Evolutionary conservation across 2,113 vertebrate genomes (phyloP).

Genomic region (Rhadina sibilatrix): DNA sequence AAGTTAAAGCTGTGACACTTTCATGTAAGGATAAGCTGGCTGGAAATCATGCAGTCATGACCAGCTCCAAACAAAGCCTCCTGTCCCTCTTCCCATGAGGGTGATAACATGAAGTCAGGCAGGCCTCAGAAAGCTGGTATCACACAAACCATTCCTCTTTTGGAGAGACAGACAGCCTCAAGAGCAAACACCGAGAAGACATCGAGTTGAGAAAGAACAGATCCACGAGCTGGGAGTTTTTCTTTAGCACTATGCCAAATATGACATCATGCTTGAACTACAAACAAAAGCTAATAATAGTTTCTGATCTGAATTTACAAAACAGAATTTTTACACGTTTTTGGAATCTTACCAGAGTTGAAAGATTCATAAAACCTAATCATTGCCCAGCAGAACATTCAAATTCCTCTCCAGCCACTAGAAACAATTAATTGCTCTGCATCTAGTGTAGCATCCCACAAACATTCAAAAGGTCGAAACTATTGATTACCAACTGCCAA

Average conservation of each 20-base stretch:
- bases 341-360: constrained; percentile 55
- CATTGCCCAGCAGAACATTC: constrained; percentile 24
- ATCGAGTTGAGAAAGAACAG: constrained; percentile 35
- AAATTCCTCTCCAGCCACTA: neutral
- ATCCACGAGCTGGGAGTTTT: constrained; percentile 49
- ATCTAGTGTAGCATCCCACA: neutral
- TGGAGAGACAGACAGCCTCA: neutral
- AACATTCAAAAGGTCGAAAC: neutral
- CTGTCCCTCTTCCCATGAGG: neutral
- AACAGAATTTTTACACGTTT: constrained; percentile 66
- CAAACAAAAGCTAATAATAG: constrained; percentile 78
- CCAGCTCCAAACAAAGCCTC: neutral
- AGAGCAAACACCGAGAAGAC: constrained; percentile 9
- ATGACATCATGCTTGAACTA: constrained; percentile 72
- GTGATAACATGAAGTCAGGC: neutral
- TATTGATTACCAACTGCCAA: constrained; percentile 22
- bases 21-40: neutral
- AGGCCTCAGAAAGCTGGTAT: constrained; percentile 14
- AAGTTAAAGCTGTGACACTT: neutral
- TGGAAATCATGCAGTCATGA: neutral
- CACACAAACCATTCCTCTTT: neutral
- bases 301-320: constrained; percentile 70
- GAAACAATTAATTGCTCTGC: neutral
- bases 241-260: constrained; percentile 58
- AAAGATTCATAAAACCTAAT: constrained; percentile 38